Evolutionary conservation across 2,797 vertebrate species (phyloP), one percentile per base, ranked within the genome.

Genomic region (Bradypodion pumilum): DNA sequence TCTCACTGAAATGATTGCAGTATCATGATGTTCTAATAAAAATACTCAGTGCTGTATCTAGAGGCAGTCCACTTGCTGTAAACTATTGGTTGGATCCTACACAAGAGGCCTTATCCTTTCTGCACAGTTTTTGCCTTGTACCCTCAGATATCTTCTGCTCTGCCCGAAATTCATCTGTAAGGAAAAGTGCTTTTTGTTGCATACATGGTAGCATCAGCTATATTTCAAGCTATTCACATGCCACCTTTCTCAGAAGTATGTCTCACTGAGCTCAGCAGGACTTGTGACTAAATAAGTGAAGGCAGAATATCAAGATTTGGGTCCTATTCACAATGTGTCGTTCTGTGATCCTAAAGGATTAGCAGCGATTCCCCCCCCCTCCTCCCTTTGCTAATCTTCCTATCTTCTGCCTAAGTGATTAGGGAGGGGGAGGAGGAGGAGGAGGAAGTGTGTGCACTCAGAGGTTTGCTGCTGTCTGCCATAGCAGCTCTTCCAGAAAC

Each of bases 341-440:
- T 7, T 7, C 82, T 92, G 63, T 92, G 88, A 77, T 90, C 84
- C 88, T 91, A 83, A 91, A 93, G 91, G 91, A 92, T 94, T 92
- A 93, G 92, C 90, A 92, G 91, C 85, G 90, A 88, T 94, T 92
- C 92, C 83, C 56, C 46, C 73, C 79, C 69, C 79, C 73, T 42
- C 79, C 78, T 49, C 66, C 89, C 77, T 85, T 85, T 92, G 89
- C 89, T 94, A 94, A 94, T 94, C 94, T 92, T 94, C 92, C 94
- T 94, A 93, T 94, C 91, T 93, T 93, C 85, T 87, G 91, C 85
- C 83, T 90, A 91, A 94, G 91, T 91, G 92, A 94, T 94, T 94
- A 94, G 78, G 65, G 52, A 72, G 72, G 21, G 72, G 70, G 73
- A 16, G 6, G 44, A 5, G 16, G 13, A n/a, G 68, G 12, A 1